Conservation (phyloP, 2,113 vertebrate species). For the Nicator chloris region DNA sequence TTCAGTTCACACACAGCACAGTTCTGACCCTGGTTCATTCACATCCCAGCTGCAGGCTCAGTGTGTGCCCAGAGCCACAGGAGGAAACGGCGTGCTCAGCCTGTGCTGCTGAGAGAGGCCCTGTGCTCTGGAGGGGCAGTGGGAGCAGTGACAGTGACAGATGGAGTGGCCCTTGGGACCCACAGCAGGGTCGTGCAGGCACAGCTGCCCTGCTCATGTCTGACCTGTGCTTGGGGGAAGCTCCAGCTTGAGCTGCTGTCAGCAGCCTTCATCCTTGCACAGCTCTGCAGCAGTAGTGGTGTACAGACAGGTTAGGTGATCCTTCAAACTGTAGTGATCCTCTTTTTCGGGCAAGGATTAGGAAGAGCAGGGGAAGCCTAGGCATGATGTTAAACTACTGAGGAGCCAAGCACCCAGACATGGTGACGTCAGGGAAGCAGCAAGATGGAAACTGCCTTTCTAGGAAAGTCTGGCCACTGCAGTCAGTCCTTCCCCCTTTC, state of each 20-base stretch:
- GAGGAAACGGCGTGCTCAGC: rapidly evolving
- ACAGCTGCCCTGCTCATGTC: rapidly evolving
- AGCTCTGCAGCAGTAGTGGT: neutral
- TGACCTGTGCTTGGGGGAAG: neutral
- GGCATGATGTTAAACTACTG: neutral
- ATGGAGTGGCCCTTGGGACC: rapidly evolving
- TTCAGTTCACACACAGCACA: neutral
- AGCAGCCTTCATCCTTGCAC: rapidly evolving
- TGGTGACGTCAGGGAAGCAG: neutral
- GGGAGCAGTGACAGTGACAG: neutral
- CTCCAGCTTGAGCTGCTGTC: neutral
- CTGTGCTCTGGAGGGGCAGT: rapidly evolving
- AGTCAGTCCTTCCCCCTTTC: neutral
- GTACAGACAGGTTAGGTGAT: neutral
- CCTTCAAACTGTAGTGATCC: neutral
- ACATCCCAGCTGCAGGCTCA: neutral
- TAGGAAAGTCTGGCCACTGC: neutral
- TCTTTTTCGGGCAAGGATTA: neutral
- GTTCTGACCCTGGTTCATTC: neutral
- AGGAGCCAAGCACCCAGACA: neutral
- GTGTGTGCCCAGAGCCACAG: neutral
- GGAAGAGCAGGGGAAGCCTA: neutral
- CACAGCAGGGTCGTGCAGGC: rapidly evolving
- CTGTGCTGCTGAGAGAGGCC: neutral
- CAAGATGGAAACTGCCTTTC: neutral